Evolutionary conservation across 2,113 vertebrate species (phyloP), one percentile per base, ranked within the genome.

Genomic region (Colinus virginianus): DNA sequence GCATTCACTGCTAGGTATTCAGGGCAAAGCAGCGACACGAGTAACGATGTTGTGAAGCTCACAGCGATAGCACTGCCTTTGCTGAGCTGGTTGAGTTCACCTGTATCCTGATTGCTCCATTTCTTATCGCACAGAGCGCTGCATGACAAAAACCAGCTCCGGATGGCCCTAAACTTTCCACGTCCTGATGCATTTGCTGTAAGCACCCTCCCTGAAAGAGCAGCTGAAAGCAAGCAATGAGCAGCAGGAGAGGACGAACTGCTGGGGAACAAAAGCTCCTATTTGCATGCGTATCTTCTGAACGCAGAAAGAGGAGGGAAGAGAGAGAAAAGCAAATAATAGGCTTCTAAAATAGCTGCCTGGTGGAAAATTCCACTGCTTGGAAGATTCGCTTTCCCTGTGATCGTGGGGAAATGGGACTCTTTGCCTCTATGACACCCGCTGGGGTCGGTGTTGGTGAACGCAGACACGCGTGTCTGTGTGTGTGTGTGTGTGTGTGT

Each of bases 331-430:
- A 88, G 56, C 77, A 71, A 48, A 42, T 59, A 66, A 25, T 8
- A 1, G 19, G 42, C 53, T 87, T 84, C 43, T 53, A 3, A 66
- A 92, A 45, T 0, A 87, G 55, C 70, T 67, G 3, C 80, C 6
- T 8, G 5, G 17, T 32, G 90, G 90, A 92, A 92, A 94, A 82
- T 46, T 19, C 70, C 34, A 1, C 62, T 21, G 49, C 46, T 15
- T 68, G 69, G 53, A 25, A 36, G 43, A 15, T 13, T 72, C 43
- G 30, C 8, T 51, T 53, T 23, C 36, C 58, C 48, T 19, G 3
- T 2, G n/a, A 6, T 8, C 3, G 8, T 0, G 18, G 38, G 38
- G 9, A 43, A 61, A 21, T 6, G 30, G 0, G 21, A 6, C 17
- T 3, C 14, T 0, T 12, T 6, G 42, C 34, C 32, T 7, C 0